Evolutionary conservation across 2,113 vertebrate species (phyloP).

Genomic region (human): GRCh38 chr18:59572001-59572500

Average conservation of each 20-base stretch:
- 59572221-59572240: neutral
- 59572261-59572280: constrained; percentile 73
- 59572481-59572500: constrained; percentile 81
- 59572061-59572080: neutral
- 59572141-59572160: constrained; percentile 32
- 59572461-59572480: constrained; percentile 73
- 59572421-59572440: constrained; percentile 81
- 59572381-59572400: constrained; percentile 80
- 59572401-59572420: constrained; percentile 70
- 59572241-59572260: neutral
- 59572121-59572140: neutral
- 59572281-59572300: constrained; percentile 29
- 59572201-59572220: constrained; percentile 34
- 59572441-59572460: constrained; percentile 78
- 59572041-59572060: neutral
- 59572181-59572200: neutral
- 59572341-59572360: constrained; percentile 79
- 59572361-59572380: constrained; percentile 85
- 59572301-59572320: constrained; percentile 60
- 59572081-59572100: constrained; percentile 15
- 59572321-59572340: constrained; percentile 82
- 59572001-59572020: neutral
- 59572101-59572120: neutral
- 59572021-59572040: neutral
- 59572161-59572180: neutral